These are phyloP conservation scores for Seriola rivoliana DNA, from an alignment of 2,113 vertebrate genomes.

Conservation along the genomic window DNA sequence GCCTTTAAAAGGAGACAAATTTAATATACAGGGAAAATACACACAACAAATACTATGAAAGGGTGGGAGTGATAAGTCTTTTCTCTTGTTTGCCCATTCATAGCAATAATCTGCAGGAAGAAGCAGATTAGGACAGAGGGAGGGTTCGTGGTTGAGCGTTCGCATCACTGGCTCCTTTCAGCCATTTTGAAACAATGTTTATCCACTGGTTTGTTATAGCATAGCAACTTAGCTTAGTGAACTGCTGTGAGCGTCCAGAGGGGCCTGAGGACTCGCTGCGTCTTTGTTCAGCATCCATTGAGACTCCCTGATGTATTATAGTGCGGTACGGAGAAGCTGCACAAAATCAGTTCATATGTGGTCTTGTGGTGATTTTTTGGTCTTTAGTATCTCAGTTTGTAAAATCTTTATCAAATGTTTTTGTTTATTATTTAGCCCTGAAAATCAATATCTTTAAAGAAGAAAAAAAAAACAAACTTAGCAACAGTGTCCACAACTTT, in stretches of 20 bases:
- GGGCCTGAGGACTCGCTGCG: conserved; percentile 64
- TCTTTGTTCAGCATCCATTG: conserved; percentile 69
- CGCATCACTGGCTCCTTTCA: conserved; percentile 81
- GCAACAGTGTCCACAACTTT: too few relatives aligned
- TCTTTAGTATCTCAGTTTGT: neutral
- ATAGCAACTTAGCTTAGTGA: conserved; percentile 68
- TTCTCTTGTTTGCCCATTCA: conserved; percentile 74
- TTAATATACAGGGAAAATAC: conserved; percentile 81
- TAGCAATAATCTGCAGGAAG: conserved; percentile 79
- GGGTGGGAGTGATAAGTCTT: conserved; percentile 74
- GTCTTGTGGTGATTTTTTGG: conserved; percentile 7
- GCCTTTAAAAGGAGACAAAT: conserved; percentile 72
- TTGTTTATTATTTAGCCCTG: neutral
- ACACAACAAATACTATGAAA: conserved; percentile 75
- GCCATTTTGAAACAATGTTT: conserved; percentile 79
- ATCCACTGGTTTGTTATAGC: conserved; percentile 70
- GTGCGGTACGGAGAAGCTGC: conserved; percentile 7
- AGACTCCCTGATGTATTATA: conserved; percentile 25
- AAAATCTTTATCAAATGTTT: neutral
- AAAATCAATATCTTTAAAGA: neutral
- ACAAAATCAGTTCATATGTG: conserved; percentile 31
- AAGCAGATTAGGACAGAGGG: conserved; percentile 75
- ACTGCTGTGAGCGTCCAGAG: conserved; percentile 66
- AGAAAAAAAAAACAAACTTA: too few relatives aligned
- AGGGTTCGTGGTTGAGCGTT: conserved; percentile 66